These are phyloP conservation scores for Xylota sylvarum DNA, from an alignment of 2,888 invertebrate genomes.

Conservation along the genomic window DNA sequence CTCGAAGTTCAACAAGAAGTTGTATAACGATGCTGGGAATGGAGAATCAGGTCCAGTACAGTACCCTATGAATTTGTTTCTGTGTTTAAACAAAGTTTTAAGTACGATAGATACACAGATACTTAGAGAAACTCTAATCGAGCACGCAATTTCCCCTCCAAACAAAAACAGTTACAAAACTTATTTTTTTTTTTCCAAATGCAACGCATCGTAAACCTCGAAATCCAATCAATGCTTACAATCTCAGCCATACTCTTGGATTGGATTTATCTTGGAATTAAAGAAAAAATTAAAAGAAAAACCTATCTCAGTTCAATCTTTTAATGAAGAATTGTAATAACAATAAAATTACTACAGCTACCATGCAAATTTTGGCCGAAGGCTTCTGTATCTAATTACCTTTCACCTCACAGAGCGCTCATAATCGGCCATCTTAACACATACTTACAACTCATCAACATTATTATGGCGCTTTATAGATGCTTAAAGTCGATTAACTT, in stretches of 20 bases:
- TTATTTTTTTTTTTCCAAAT: constrained; percentile 6
- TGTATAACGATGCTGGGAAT: constrained; percentile 6
- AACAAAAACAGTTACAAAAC: constrained; percentile 26
- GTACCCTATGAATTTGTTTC: constrained; percentile 13
- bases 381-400: constrained; percentile 64
- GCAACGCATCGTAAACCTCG: constrained; percentile 44
- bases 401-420: constrained; percentile 70
- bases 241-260: constrained; percentile 5
- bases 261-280: constrained; percentile 8
- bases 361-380: constrained; percentile 60
- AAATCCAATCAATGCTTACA: constrained; percentile 35
- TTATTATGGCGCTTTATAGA: constrained; percentile 74
- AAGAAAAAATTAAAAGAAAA: constrained; percentile 6
- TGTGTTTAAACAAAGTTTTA: no score
- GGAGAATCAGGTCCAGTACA: not conserved
- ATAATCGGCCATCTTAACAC: constrained; percentile 67
- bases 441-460: constrained; percentile 72
- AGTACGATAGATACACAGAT: no score
- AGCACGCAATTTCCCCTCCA: constrained; percentile 12
- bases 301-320: constrained; percentile 67
- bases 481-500: constrained; percentile 64
- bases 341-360: constrained; percentile 53
- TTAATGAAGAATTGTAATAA: constrained; percentile 61
- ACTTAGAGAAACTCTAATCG: not conserved
- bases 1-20: not conserved